Conservation (phyloP, 2,888 invertebrate species). For the Mythimna ferrago region DNA sequence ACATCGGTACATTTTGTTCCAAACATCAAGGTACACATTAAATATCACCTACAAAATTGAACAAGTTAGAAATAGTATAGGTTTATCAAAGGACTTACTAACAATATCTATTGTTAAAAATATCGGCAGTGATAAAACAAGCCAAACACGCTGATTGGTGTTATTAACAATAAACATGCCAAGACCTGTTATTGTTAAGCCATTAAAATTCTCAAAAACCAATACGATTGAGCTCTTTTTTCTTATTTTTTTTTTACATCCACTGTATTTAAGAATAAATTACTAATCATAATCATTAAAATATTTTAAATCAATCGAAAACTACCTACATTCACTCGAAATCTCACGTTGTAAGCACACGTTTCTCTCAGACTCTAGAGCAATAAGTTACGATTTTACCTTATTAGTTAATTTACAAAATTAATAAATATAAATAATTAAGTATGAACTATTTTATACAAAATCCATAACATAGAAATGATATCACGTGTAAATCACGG, state of each 20-base stretch:
- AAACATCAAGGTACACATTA: slow-evolving; percentile 89
- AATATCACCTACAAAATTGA: slow-evolving; percentile 90
- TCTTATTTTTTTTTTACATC: slow-evolving; percentile 67
- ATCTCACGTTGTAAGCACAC: slow-evolving; percentile 84
- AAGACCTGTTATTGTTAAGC: slow-evolving; percentile 54
- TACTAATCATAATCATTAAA: slow-evolving; percentile 77
- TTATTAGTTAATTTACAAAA: slow-evolving; percentile 85
- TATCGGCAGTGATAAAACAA: slow-evolving; percentile 89
- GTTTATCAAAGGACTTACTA: slow-evolving; percentile 89
- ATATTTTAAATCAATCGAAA: slow-evolving; percentile 81
- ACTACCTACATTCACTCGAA: slow-evolving; percentile 85
- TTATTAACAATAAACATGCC: slow-evolving; percentile 67
- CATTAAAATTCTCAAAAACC: slow-evolving; percentile 65
- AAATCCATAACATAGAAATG: slow-evolving; percentile 86
- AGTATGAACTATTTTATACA: slow-evolving; percentile 88
- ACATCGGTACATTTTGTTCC: slow-evolving; percentile 85
- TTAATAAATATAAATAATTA: slow-evolving; percentile 88
- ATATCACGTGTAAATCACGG: slow-evolving; percentile 79
- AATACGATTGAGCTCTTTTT: slow-evolving; percentile 63
- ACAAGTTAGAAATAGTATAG: slow-evolving; percentile 90
- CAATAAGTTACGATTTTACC: slow-evolving; percentile 81
- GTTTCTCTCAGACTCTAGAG: slow-evolving; percentile 79
- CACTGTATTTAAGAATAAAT: slow-evolving; percentile 72
- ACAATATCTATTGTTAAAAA: slow-evolving; percentile 82
- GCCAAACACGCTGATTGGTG: slow-evolving; percentile 78